These are phyloP conservation scores for Astyanax mexicanus DNA, from an alignment of 2,797 vertebrate species.

Conservation along the genomic window DNA sequence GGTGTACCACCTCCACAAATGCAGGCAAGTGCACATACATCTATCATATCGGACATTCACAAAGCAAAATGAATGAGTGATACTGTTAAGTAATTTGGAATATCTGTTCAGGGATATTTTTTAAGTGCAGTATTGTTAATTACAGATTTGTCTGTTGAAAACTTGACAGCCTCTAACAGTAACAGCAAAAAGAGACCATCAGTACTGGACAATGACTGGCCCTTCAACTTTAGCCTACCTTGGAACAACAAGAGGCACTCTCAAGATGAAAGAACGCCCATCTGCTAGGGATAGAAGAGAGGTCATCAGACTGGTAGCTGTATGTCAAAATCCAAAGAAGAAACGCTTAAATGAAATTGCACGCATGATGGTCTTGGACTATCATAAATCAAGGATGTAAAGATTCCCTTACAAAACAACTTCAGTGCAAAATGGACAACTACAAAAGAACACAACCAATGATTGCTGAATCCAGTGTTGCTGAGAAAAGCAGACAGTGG, in stretches of 20 bases:
- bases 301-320: background rate
- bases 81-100: too few species aligned
- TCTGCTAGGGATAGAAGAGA: conserved; percentile 11
- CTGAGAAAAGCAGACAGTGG: background rate
- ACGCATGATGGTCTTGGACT: background rate
- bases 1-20: too few species aligned
- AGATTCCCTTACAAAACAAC: conserved; percentile 8
- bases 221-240: background rate
- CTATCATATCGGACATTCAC: too few species aligned
- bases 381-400: conserved; percentile 16
- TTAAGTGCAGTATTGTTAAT: background rate
- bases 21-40: too few species aligned
- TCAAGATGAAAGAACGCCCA: background rate
- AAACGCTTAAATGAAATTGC: conserved; percentile 11
- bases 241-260: conserved; percentile 7
- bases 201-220: background rate
- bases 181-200: too few species aligned
- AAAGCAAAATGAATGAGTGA: too few species aligned
- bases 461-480: background rate
- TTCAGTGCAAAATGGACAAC: too few species aligned
- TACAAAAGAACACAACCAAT: background rate
- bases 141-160: background rate
- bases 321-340: background rate
- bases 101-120: too few species aligned
- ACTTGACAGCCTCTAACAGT: background rate